These are phyloP conservation scores for Netelia inedita DNA, from an alignment of 2,888 invertebrate species.

Conservation along the genomic window DNA sequence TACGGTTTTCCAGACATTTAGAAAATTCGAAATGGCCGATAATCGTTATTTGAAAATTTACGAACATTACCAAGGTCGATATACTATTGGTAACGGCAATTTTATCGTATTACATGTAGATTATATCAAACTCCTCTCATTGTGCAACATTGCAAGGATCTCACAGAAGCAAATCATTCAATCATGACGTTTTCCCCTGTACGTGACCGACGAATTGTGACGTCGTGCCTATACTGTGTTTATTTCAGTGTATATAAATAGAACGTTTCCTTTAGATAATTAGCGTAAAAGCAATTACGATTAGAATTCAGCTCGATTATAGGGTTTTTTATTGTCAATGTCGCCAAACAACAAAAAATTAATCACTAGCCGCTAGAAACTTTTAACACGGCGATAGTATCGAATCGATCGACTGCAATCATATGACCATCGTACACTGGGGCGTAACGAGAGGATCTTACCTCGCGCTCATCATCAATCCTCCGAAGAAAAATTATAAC, in stretches of 20 bases:
- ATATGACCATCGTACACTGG: constrained; percentile 67
- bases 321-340: constrained; percentile 11
- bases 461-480: constrained; percentile 32
- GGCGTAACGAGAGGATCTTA: constrained; percentile 64
- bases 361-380: constrained; percentile 1
- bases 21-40: constrained; percentile 4
- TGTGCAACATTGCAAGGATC: constrained; percentile 16
- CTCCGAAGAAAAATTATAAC: constrained; percentile 30
- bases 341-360: background rate
- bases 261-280: constrained; percentile 49
- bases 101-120: constrained; percentile 28
- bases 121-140: constrained; percentile 37
- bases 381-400: constrained; percentile 38
- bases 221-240: constrained; percentile 15
- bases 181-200: constrained; percentile 29
- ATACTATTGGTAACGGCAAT: constrained; percentile 16
- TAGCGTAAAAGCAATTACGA: constrained; percentile 46
- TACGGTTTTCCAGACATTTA: background rate
- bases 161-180: constrained; percentile 40
- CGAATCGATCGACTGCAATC: constrained; percentile 67
- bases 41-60: background rate
- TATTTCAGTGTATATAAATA: constrained; percentile 30
- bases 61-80: constrained; percentile 17
- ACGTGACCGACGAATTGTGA: constrained; percentile 24
- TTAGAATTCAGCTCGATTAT: constrained; percentile 7